Evolutionary conservation across 2,113 vertebrate species (phyloP), one percentile per base, ranked within the genome.

Genomic region (Meles meles): DNA sequence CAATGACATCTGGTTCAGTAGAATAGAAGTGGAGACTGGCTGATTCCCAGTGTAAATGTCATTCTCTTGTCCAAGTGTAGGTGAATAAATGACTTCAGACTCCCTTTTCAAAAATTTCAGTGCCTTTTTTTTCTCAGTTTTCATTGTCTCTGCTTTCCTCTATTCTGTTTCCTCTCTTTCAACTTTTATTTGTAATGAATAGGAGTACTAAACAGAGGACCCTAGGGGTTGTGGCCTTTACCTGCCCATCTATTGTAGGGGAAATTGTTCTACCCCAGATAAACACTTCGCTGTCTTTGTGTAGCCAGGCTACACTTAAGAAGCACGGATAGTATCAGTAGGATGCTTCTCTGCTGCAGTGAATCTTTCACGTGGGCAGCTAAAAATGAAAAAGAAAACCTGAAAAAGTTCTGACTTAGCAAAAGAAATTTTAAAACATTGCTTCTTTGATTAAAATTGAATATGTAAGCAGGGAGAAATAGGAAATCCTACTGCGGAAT

Each of bases 391-490:
- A 92, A 88, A 85, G 10, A 77, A 67, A 55, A 77, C 81, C 15
- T 65, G 49, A 86, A 74, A 55, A 95, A 14, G 1, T 39, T 72
- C n/a, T 95, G 80, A 92, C 49, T 93, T 74, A 92, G 42, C 49
- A 84, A 97, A 97, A 89, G 84, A 29, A 67, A 89, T 89, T 93
- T 93, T 88, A n/a, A 80, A 90, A 63, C 34, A 80, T 87, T 69
- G 5, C 72, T 93, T 77, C 72, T 31, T 88, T 89, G 13, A 65
- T 76, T 87, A 89, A 96, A 39, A 25, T 27, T 88, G n/a, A 76
- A 34, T 89, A 52, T 39, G 2, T 59, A 69, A 96, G 57, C n/a
- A 92, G 67, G 63, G 25, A 91, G 63, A 76, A 71, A 67, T 57
- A 65, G 25, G 8, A 96, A 90, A 83, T 86, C 29, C 15, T 12